Evolutionary conservation across 2,113 vertebrate genomes (phyloP), one percentile per base, ranked within the genome.

Genomic region (Poecilia latipinna): DNA sequence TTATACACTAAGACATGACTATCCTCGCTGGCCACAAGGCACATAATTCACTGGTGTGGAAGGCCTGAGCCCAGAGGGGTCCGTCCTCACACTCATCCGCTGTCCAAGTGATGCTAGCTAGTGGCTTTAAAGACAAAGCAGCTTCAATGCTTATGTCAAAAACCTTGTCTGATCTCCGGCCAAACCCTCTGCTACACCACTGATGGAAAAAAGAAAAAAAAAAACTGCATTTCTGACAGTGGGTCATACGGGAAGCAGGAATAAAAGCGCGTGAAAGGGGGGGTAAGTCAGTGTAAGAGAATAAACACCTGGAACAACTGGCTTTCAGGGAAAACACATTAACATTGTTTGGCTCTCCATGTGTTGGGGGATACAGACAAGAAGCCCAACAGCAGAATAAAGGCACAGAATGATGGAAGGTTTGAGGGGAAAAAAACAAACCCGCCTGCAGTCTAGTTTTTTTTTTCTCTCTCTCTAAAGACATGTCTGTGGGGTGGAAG

Each of bases 1-100:
- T 94, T 91, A 92, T 82, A 90, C 86, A 88, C 86, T 80, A 70
- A 74, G 84, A 88, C 91, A 90, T 57, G 84, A 83, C 71, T 75
- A 84, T 93, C 77, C 84, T 28, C 82, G 29, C 33, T 42, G 39
- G 66, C 82, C 64, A 75, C 87, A 80, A 80, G 90, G 74, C 88
- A 88, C 66, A 51, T 60, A 75, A 83, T 83, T 82, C 74, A 60
- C 60, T 54, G 44, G 70, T 61, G 74, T 78, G 63, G 86, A 83
- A 78, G 78, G 70, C 80, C 83, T 44, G 71, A 83, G 80, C 88
- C 76, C 72, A 71, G 65, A 80, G 82, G 73, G 57, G 54, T 66
- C 77, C 62, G 44, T 76, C 51, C 44, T 74, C 12, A 57, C 70
- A 24, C 68, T 73, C 54, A 54, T 82, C 78, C 11, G 73, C 63